These are phyloP conservation scores for Artibeus lituratus DNA, from an alignment of 2,797 vertebrate genomes.

Conservation along the genomic window DNA sequence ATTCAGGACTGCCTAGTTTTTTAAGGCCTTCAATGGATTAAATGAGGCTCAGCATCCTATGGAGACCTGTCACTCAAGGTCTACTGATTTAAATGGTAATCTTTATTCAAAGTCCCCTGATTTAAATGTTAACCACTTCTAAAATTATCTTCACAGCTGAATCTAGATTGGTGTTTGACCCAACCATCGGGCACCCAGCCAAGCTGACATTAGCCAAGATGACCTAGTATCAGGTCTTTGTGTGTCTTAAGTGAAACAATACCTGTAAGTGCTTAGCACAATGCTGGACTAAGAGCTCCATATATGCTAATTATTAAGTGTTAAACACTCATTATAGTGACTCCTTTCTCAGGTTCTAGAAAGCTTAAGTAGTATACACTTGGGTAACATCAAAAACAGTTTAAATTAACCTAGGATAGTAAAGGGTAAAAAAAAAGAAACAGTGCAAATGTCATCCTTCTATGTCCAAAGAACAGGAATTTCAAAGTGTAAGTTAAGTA, in stretches of 20 bases:
- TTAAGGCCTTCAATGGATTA: not conserved
- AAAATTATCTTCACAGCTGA: not conserved
- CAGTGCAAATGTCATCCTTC: not conserved
- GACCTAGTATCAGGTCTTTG: not conserved
- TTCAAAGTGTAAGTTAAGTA: not conserved
- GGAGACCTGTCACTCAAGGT: not conserved
- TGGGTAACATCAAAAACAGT: not conserved
- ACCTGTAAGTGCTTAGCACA: not conserved
- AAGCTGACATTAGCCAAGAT: not conserved
- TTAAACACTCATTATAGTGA: not conserved
- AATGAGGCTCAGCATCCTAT: not conserved
- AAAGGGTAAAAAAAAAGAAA: not conserved
- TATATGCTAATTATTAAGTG: not conserved
- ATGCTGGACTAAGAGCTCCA: not conserved
- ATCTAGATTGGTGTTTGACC: not conserved
- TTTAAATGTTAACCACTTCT: not conserved
- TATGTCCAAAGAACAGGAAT: not conserved
- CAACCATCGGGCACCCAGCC: not conserved
- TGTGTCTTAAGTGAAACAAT: not conserved
- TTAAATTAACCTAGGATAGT: not conserved
- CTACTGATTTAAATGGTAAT: not conserved
- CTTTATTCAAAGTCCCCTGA: not conserved
- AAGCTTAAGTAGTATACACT: not conserved
- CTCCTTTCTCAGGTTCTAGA: not conserved
- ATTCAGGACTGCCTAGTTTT: not conserved